Percentiles rank a stretch among this genome's conserved stretches.
These are phyloP conservation scores for Tenualosa thibaudeaui DNA, from an alignment of 2,797 vertebrate species.

Conservation along the genomic window DNA sequence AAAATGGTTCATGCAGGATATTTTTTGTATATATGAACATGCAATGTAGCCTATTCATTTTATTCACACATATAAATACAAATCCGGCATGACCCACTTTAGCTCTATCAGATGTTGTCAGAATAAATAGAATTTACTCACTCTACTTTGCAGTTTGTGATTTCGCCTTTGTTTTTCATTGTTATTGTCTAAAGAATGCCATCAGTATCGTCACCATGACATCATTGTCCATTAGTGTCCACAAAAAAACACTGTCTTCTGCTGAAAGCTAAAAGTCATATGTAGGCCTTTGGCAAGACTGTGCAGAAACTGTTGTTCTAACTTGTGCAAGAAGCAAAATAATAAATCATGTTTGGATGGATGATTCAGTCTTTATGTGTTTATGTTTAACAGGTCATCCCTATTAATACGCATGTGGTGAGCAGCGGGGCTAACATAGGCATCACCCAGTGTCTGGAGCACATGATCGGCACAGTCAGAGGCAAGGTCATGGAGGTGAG, in stretches of 20 bases:
- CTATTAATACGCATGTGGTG: constrained; percentile 84
- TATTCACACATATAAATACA: neutral
- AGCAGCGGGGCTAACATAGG: constrained; percentile 85
- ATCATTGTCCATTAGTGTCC: neutral
- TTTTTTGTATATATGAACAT: too few relatives aligned
- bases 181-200: too few relatives aligned
- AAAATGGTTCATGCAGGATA: too few relatives aligned
- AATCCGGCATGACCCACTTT: neutral
- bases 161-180: neutral
- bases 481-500: constrained; percentile 93
- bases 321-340: too few relatives aligned
- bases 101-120: neutral
- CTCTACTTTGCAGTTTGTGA: neutral
- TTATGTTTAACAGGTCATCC: constrained; percentile 82
- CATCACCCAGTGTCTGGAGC: constrained; percentile 92
- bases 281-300: neutral
- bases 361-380: neutral
- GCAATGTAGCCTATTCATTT: too few relatives aligned
- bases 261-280: neutral
- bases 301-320: neutral
- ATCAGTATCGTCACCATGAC: neutral
- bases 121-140: neutral
- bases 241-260: neutral
- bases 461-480: constrained; percentile 89
- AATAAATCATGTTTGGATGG: neutral